phyloP scores from a whole-genome alignment of 37 sponge, comb jelly and placozoan species.

The Beroe ovata region DNA sequence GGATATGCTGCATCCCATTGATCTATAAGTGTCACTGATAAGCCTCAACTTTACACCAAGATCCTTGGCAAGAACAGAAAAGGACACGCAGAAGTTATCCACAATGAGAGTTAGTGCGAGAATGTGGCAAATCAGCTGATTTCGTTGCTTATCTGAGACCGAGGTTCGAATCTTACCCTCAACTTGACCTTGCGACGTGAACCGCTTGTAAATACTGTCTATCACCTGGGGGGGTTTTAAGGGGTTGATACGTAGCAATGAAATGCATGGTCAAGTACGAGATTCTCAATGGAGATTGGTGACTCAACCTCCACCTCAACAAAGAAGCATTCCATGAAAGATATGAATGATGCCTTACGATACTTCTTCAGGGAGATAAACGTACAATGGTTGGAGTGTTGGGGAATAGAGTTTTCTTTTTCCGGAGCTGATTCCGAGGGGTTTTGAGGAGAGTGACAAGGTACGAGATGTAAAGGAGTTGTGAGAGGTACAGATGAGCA shows the following conservation, averaged over 20 bases:
- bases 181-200: slow-evolving; percentile 26
- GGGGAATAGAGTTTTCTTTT: slow-evolving; percentile 6
- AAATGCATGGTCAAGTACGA: too few species aligned
- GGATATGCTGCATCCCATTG: slow-evolving; percentile 24
- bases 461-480: slow-evolving; percentile 57
- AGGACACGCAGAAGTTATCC: slow-evolving; percentile 23
- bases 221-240: slow-evolving; percentile 40
- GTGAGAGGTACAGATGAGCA: slow-evolving; percentile 17
- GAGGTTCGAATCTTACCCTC: slow-evolving; percentile 50
- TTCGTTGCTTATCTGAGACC: slow-evolving; percentile 34
- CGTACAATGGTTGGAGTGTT: slow-evolving; percentile 40
- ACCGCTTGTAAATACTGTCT: slow-evolving; percentile 40
- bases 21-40: slow-evolving; percentile 17
- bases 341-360: too few species aligned
- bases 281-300: too few species aligned
- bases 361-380: background rate
- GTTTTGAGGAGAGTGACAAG: slow-evolving; percentile 16
- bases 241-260: too few species aligned
- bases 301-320: too few species aligned
- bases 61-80: background rate
- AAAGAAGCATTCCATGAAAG: too few species aligned
- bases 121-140: slow-evolving; percentile 10
- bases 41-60: slow-evolving; percentile 1
- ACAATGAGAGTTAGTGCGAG: slow-evolving; percentile 17
- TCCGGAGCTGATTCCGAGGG: background rate